Base-by-base conservation (phyloP, 2,888 invertebrate genomes). In the Eristalinus aeneus region DNA sequence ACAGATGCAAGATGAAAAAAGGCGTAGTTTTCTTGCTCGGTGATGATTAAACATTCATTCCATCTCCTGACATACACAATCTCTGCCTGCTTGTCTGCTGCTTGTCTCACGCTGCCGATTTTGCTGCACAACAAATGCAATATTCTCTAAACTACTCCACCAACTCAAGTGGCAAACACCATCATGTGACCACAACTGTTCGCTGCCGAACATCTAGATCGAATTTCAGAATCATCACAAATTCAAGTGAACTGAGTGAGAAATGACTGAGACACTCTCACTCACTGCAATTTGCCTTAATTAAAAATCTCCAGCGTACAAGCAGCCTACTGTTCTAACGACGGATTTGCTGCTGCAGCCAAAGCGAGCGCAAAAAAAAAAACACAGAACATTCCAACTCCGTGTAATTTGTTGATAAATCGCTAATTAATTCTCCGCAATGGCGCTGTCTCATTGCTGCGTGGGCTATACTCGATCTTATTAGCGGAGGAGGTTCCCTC, bases 401-500 rank as follows among this genome's bases (percentile, higher is more conserved):
- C 12, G n/a, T n/a, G 5, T 12, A 39, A n/a, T 16, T 8, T 46
- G 2, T 5, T 0, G 1, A 8, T 9, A 6, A 46, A 46, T 16
- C n/a, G 16, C 8, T 46, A 16, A 16, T 46, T 46, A 16, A n/a
- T n/a, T 6, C 46, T 16, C 3, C n/a, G n/a, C 46, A 46, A 46
- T 46, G 46, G n/a, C 46, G 46, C 46, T 8, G 16, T 46, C 46
- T 46, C 16, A 16, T 46, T 16, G 46, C 16, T 46, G 16, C 46
- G 46, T 46, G 9, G 46, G 46, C 16, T 9, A 46, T 8, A 16
- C 16, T 16, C 39, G n/a, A 46, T n/a, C 9, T 0, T 16, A 39
- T n/a, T 6, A 16, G 46, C 46, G 46, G 46, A 16, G 46, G 84
- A 76, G 72, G 76, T 85, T 76, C 63, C 27, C 2, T 72, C 75